These are phyloP conservation scores for Percopsis omiscomaycus DNA, from an alignment of 2,797 vertebrate species.

Conservation along the genomic window DNA sequence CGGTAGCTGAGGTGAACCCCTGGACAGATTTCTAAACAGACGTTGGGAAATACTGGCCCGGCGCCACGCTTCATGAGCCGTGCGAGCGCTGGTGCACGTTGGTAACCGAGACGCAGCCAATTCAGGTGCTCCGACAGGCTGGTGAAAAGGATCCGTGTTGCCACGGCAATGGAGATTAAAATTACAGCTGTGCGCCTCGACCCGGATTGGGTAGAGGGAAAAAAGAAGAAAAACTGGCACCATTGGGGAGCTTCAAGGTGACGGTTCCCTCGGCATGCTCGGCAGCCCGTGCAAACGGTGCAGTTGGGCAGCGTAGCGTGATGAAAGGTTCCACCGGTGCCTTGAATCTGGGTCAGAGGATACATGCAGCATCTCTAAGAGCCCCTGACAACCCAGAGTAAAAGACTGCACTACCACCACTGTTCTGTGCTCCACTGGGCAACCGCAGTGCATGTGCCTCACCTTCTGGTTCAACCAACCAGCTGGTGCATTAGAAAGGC, in stretches of 20 bases:
- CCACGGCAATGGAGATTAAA: background rate
- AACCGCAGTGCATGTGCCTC: background rate
- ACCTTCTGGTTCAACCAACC: background rate
- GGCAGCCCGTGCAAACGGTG: conserved; percentile 10
- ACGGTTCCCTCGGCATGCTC: conserved; percentile 21
- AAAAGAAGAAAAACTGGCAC: no score
- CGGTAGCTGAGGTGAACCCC: no score
- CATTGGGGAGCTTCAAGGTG: conserved; percentile 35
- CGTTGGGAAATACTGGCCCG: no score
- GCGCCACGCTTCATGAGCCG: background rate
- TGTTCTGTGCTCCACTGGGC: background rate
- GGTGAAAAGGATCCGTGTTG: background rate
- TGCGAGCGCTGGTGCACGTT: background rate
- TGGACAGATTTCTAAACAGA: no score
- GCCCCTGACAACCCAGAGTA: background rate
- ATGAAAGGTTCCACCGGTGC: conserved; percentile 1
- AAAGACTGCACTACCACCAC: conserved; percentile 13
- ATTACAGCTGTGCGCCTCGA: background rate
- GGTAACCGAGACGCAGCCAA: conserved; percentile 2
- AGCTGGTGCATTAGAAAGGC: conserved; percentile 1
- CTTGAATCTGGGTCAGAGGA: conserved; percentile 43
- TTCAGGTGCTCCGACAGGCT: background rate
- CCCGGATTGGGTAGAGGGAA: no score
- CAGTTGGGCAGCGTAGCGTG: background rate
- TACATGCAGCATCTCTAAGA: conserved; percentile 1